Evolutionary conservation across 2,797 vertebrate species (phyloP).

Genomic region (Tragopan temminckii): DNA sequence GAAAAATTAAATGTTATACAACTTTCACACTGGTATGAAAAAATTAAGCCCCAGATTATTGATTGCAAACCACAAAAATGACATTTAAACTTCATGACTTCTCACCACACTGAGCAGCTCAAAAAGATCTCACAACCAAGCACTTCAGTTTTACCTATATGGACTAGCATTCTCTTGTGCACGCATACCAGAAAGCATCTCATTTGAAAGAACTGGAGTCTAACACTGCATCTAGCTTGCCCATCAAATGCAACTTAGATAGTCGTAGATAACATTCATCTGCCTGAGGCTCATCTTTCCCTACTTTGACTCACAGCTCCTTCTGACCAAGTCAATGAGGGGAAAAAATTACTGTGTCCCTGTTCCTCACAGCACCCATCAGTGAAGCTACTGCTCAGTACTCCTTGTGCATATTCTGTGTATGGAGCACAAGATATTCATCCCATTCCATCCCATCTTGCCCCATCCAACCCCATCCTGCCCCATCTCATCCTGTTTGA

Average conservation of each 20-base stretch:
- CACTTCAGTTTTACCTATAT: background rate
- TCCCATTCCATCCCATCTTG: background rate
- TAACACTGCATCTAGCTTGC: background rate
- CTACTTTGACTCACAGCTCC: background rate
- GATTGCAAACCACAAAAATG: background rate
- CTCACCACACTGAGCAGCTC: background rate
- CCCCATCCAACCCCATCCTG: background rate
- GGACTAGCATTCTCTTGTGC: background rate
- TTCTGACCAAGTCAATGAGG: background rate
- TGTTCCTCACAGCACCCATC: fast-evolving
- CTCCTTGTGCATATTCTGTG: background rate
- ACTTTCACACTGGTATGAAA: background rate
- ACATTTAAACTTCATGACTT: background rate
- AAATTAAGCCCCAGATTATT: background rate
- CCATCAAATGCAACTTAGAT: background rate
- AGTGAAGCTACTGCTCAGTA: background rate
- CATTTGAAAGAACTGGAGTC: background rate
- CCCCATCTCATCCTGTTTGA: too few species aligned
- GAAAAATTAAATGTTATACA: background rate
- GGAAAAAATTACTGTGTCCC: background rate
- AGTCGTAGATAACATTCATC: background rate
- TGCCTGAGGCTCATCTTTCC: background rate
- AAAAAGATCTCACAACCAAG: background rate
- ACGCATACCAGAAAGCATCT: background rate
- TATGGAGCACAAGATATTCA: fast-evolving